Percentiles rank a stretch among this genome's conserved stretches.
Conservation (phyloP, 2,797 vertebrate species). For the Serranus cabrilla region DNA sequence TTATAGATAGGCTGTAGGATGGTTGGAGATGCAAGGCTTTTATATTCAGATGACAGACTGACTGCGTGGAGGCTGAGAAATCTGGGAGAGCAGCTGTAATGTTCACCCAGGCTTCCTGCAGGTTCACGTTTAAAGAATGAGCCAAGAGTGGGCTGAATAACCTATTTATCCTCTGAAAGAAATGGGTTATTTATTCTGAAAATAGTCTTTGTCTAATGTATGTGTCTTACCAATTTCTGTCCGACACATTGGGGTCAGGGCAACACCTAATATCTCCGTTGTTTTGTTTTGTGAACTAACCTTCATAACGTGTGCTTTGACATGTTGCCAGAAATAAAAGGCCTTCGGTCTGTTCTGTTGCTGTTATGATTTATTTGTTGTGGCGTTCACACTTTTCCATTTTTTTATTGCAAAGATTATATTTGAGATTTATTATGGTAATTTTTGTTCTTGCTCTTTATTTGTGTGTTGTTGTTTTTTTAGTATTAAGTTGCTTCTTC, state of each 20-base stretch:
- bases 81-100: slow-evolving; percentile 63
- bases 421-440: slow-evolving; percentile 36
- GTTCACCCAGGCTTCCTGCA: slow-evolving; percentile 67
- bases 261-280: slow-evolving; percentile 75
- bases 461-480: slow-evolving; percentile 33
- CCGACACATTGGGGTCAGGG: slow-evolving; percentile 67
- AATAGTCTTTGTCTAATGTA: slow-evolving; percentile 73
- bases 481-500: slow-evolving; percentile 52
- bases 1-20: slow-evolving; percentile 70
- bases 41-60: slow-evolving; percentile 63
- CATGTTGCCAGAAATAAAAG: slow-evolving; percentile 72
- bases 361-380: slow-evolving; percentile 77
- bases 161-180: slow-evolving; percentile 64
- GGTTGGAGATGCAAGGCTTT: slow-evolving; percentile 69
- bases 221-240: slow-evolving; percentile 58
- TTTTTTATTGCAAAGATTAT: slow-evolving; percentile 45
- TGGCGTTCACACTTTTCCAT: slow-evolving; percentile 61
- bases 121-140: slow-evolving; percentile 67
- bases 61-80: slow-evolving; percentile 66
- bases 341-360: slow-evolving; percentile 70
- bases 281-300: slow-evolving; percentile 78
- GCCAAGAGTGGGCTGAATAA: slow-evolving; percentile 68
- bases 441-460: slow-evolving; percentile 38
- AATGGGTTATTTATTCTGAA: slow-evolving; percentile 72
- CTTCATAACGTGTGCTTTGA: slow-evolving; percentile 80